Evolutionary conservation across 2,113 vertebrate species (phyloP).

Genomic region (Ursus arctos): DNA sequence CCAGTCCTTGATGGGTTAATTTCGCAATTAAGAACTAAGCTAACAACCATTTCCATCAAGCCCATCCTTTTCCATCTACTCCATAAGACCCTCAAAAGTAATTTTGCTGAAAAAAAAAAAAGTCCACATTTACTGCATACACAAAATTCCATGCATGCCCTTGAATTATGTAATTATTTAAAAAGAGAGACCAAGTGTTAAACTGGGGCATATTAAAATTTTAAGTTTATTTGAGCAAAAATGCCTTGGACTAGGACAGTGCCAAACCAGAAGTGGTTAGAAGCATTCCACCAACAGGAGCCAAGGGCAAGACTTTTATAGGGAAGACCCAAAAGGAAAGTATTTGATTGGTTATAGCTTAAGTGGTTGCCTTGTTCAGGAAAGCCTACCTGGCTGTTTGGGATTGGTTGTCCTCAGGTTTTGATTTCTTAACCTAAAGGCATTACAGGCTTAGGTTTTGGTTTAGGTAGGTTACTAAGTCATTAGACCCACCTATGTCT

Average conservation of each 20-base stretch:
- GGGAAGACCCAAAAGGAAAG: background rate
- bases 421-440: background rate
- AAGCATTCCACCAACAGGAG: background rate
- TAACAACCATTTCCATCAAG: background rate
- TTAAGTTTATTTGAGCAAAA: background rate
- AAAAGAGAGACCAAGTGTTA: background rate
- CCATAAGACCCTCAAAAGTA: background rate
- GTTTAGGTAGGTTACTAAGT: background rate
- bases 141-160: background rate
- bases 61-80: background rate
- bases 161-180: background rate
- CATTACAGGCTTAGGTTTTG: background rate
- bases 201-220: background rate
- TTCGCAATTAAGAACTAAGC: constrained; percentile 2
- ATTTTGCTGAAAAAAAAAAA: background rate
- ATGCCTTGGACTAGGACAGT: background rate
- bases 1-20: background rate
- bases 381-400: background rate
- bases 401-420: background rate
- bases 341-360: background rate
- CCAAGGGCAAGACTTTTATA: background rate
- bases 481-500: background rate
- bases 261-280: background rate
- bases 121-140: background rate
- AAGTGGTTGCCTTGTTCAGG: background rate